Percentiles rank a stretch among this genome's conserved stretches.
These are phyloP conservation scores for Acanthochromis polyacanthus DNA, from an alignment of 2,113 vertebrate species.

Conservation along the genomic window DNA sequence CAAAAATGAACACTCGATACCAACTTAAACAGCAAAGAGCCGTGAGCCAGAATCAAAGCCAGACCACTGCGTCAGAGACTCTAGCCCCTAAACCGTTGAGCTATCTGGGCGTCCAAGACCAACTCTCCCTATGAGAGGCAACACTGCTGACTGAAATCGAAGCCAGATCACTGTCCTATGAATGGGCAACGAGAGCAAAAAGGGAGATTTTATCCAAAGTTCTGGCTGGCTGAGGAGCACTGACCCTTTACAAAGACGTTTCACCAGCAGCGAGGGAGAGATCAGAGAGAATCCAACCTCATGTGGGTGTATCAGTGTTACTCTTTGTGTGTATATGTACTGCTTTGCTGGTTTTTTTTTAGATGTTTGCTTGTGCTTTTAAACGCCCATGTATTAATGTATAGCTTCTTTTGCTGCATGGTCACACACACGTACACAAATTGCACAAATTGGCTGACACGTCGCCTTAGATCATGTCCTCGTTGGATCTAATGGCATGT, in stretches of 20 bases:
- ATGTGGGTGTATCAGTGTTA: neutral
- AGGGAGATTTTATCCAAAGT: slow-evolving; percentile 11
- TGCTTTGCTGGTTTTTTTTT: neutral
- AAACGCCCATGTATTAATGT: neutral
- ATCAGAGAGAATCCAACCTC: neutral
- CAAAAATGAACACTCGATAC: no score
- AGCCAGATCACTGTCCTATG: neutral
- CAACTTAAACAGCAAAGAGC: no score
- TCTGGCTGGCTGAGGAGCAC: neutral
- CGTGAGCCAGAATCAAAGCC: no score
- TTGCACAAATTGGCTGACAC: slow-evolving; percentile 8
- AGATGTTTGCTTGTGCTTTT: neutral
- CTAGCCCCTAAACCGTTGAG: no score
- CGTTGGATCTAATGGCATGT: slow-evolving; percentile 18
- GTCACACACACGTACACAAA: neutral
- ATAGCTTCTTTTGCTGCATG: neutral
- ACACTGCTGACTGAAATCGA: neutral
- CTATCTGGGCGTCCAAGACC: no score
- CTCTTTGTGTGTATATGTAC: slow-evolving; percentile 8
- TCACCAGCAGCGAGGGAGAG: neutral
- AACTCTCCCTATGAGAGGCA: neutral
- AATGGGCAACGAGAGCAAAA: neutral
- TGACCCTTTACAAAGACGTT: slow-evolving; percentile 2
- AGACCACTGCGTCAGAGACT: no score
- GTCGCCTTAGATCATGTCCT: slow-evolving; percentile 34